Evolutionary conservation across 2,888 invertebrate species (phyloP).

Genomic region (Eurytoma adleriae): DNA sequence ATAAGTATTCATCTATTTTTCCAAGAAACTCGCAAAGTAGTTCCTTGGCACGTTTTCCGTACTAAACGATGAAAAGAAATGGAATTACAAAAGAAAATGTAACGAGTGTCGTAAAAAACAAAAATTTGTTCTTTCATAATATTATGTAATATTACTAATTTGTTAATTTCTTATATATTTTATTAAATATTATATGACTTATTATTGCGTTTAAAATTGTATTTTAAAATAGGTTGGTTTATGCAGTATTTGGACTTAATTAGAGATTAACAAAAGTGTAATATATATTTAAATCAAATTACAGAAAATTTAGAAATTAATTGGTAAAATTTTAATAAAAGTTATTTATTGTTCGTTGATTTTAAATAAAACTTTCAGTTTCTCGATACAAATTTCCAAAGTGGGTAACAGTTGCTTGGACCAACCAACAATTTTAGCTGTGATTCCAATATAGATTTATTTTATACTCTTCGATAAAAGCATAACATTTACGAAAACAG

Average conservation of each 20-base stretch:
- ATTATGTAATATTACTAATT: background rate
- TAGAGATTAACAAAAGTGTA: background rate
- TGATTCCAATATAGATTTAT: slow-evolving; percentile 53
- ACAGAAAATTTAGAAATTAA: slow-evolving; percentile 7
- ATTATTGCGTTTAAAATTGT: slow-evolving; percentile 30
- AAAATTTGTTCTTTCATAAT: slow-evolving; percentile 3
- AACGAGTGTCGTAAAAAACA: background rate
- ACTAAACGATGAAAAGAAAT: no score
- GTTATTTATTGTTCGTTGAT: background rate
- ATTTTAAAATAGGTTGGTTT: slow-evolving; percentile 21
- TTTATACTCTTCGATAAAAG: slow-evolving; percentile 31
- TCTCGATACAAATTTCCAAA: slow-evolving; percentile 35
- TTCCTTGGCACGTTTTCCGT: no score
- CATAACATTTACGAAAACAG: slow-evolving; percentile 6
- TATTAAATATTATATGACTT: slow-evolving; percentile 21
- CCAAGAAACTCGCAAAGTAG: no score
- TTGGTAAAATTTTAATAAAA: background rate
- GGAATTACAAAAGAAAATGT: background rate
- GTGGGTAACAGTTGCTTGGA: slow-evolving; percentile 24
- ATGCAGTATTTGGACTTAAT: slow-evolving; percentile 1
- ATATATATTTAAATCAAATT: slow-evolving; percentile 9
- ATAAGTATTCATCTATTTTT: no score
- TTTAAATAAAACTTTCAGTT: slow-evolving; percentile 29
- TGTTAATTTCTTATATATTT: slow-evolving; percentile 39
- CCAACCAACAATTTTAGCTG: slow-evolving; percentile 52